Evolutionary conservation across 2,888 invertebrate genomes (phyloP).

Genomic region (Ctenicera cuprea): DNA sequence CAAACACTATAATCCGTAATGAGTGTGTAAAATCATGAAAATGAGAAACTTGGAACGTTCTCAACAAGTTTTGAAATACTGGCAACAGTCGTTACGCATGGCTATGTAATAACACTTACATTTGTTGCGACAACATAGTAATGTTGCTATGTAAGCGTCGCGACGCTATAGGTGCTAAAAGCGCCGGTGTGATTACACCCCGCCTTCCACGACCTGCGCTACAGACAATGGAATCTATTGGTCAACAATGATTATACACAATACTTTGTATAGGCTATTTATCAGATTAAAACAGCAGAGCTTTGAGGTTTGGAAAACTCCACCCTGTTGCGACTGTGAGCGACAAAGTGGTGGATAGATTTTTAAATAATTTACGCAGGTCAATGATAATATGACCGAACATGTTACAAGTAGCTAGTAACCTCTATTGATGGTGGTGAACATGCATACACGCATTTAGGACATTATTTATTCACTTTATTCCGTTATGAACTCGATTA

Average conservation of each 20-base stretch:
- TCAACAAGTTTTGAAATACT: conserved; percentile 44
- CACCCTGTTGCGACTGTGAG: conserved; percentile 59
- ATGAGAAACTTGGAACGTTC: conserved; percentile 7
- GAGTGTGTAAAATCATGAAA: conserved; percentile 1
- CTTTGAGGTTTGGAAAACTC: conserved; percentile 61
- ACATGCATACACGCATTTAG: conserved; percentile 47
- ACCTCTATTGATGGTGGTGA: conserved; percentile 44
- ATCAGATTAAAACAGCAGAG: conserved; percentile 54
- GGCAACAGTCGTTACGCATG: conserved; percentile 41
- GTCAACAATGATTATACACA: conserved; percentile 56
- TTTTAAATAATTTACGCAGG: conserved; percentile 59
- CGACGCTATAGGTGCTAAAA: conserved; percentile 62
- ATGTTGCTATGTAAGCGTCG: conserved; percentile 66
- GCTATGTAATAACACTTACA: conserved; percentile 39
- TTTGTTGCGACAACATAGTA: conserved; percentile 43
- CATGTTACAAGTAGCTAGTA: conserved; percentile 49
- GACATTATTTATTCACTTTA: conserved; percentile 47
- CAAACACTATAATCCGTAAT: background rate
- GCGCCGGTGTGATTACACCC: conserved; percentile 58
- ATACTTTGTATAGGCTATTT: conserved; percentile 43
- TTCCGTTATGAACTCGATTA: conserved; percentile 39
- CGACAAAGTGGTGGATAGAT: conserved; percentile 47
- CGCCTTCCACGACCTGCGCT: conserved; percentile 66
- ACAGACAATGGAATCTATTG: conserved; percentile 59
- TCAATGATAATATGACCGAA: conserved; percentile 62